These are phyloP conservation scores for Crotalus viridis DNA, from an alignment of 2,113 vertebrate species.

Conservation along the genomic window DNA sequence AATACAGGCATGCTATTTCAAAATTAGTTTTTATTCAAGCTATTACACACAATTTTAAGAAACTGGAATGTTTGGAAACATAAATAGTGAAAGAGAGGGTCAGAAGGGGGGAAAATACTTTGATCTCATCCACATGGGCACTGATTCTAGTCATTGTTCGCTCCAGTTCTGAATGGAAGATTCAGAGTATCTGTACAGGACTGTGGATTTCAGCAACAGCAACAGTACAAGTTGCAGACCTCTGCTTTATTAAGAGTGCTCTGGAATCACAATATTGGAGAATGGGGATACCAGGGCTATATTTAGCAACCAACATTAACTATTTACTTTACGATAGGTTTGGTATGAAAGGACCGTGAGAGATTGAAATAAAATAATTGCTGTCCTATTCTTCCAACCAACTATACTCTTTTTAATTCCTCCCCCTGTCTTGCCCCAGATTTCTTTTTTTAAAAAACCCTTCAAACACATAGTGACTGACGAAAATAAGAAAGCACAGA, in stretches of 20 bases:
- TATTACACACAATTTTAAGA: slow-evolving; percentile 36
- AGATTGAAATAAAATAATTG: not conserved
- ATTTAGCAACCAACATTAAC: not conserved
- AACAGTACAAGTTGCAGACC: not conserved
- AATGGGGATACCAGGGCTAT: not conserved
- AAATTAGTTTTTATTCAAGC: slow-evolving; percentile 57
- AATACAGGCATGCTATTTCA: slow-evolving; percentile 57
- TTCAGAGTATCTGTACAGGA: not conserved
- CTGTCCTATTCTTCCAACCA: not conserved
- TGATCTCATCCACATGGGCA: not conserved
- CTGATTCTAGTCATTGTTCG: not conserved
- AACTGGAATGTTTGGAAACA: not conserved
- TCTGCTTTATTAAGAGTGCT: not conserved
- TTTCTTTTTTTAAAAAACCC: not conserved
- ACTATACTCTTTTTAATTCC: not conserved
- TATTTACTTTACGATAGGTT: not conserved
- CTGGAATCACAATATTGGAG: not conserved
- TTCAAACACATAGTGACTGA: not conserved
- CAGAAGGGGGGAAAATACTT: not conserved
- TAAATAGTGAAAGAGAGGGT: not conserved
- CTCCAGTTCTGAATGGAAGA: not conserved
- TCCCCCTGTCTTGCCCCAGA: not conserved
- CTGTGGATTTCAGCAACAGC: not conserved
- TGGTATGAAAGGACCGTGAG: not conserved
- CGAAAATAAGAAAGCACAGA: not conserved